Conservation (phyloP, 30 jellyfish, hydroid and myxozoan species). For the Sanderia malayensis region DNA sequence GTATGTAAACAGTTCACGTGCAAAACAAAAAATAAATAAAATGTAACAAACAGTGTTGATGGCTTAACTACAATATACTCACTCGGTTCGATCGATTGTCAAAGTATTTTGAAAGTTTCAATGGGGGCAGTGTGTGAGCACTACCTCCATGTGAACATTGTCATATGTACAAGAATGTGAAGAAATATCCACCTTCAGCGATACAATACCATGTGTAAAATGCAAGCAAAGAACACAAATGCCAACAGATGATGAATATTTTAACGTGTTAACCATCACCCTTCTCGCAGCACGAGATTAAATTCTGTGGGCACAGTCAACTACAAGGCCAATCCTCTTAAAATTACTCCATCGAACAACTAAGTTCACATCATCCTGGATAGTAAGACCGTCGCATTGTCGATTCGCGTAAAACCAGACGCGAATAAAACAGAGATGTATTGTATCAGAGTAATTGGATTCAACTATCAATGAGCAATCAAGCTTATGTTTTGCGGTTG, state of each 20-base stretch:
- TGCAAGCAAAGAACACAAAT: too few relatives aligned
- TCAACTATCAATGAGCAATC: background rate
- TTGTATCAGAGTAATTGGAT: background rate
- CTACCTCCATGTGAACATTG: too few relatives aligned
- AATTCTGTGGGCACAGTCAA: background rate
- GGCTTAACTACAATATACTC: too few relatives aligned
- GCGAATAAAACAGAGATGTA: background rate
- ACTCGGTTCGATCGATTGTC: too few relatives aligned
- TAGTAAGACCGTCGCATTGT: background rate
- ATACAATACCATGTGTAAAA: background rate
- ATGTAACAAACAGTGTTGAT: too few relatives aligned
- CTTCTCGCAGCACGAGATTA: conserved; percentile 15
- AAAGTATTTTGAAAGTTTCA: too few relatives aligned
- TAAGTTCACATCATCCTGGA: background rate
- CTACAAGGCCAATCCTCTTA: background rate
- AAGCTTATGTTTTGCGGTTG: too few relatives aligned
- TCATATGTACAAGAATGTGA: too few relatives aligned
- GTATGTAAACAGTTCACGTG: too few relatives aligned
- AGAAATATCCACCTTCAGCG: background rate
- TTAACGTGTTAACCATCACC: conserved; percentile 4
- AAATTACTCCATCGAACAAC: background rate
- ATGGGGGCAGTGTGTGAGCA: too few relatives aligned
- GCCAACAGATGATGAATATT: background rate
- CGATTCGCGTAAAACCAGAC: background rate
- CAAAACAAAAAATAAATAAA: too few relatives aligned